Evolutionary conservation across 2,113 vertebrate genomes (phyloP), one percentile per base, ranked within the genome.

Genomic region (Chaetura pelagica): DNA sequence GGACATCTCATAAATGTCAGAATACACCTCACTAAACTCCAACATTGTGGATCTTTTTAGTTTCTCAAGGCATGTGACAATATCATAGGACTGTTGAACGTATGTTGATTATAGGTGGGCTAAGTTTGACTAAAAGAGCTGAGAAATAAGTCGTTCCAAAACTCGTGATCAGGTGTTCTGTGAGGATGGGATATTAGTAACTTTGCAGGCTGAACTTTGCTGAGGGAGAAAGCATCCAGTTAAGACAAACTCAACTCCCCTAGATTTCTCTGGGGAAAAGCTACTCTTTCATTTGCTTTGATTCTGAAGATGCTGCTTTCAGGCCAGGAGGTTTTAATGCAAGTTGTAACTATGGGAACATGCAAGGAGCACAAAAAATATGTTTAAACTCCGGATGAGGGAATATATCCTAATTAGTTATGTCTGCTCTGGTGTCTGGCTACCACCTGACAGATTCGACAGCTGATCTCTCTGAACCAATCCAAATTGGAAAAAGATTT

Each of bases 381-480:
- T 40, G 49, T 83, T 93, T 95, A 95, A 88, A 88, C 69, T 92
- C 81, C 81, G 74, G 72, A 90, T 96, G 93, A 96, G 55, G 81
- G 91, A 94, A 71, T 81, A 87, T 66, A 82, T 89, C 72, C 66
- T 96, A 97, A 96, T 96, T 96, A 97, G 90, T 94, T 96, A 93
- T 97, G 96, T 96, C 97, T 96, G 93, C 59, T 97, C 62, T 87
- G 32, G 74, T 92, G 94, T 97, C 96, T 97, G 97, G 95, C 92
- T 92, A 96, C 93, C 97, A 97, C 93, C 93, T 97, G 96, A 96
- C 93, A 97, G 85, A 86, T 76, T 44, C 59, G 84, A 88, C 94
- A 96, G 95, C 93, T 96, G 96, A 96, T 95, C 95, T 90, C 63
- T 91, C 93, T 96, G 92, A 96, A 96, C 93, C 93, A 97, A 95